These are phyloP conservation scores for Nannoperca australis DNA, from an alignment of 2,797 vertebrate genomes.

Conservation along the genomic window DNA sequence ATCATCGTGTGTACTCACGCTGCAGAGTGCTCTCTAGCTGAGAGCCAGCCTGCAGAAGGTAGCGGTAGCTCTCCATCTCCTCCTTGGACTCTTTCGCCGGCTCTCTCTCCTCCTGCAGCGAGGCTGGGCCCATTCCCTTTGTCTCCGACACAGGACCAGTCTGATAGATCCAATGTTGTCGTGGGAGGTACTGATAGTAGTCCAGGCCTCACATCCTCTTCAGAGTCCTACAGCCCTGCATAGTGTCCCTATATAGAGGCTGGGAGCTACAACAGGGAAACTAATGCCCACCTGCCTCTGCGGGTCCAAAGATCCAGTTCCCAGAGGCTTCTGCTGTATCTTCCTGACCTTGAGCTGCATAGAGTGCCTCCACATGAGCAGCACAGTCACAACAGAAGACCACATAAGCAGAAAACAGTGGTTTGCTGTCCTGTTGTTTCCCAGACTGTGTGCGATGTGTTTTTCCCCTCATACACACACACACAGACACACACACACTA, in stretches of 20 bases:
- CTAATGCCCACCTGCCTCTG: conserved; percentile 37
- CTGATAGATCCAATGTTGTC: conserved; percentile 15
- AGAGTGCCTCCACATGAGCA: conserved; percentile 54
- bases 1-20: conserved; percentile 84
- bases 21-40: conserved; percentile 86
- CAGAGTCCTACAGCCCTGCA: conserved; percentile 43
- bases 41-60: conserved; percentile 89
- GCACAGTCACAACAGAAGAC: conserved; percentile 35
- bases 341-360: conserved; percentile 77
- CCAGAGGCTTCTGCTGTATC: conserved; percentile 46
- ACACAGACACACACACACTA: conserved; percentile 29
- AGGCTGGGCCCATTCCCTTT: conserved; percentile 83
- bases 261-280: conserved; percentile 25
- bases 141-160: conserved; percentile 38
- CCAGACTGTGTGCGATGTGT: conserved; percentile 41
- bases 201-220: conserved; percentile 77
- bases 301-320: conserved; percentile 43
- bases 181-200: conserved; percentile 32
- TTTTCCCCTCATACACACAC: conserved; percentile 22
- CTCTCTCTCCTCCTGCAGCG: conserved; percentile 79
- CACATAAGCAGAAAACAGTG: conserved; percentile 47
- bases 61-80: conserved; percentile 90
- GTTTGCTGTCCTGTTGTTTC: conserved; percentile 39
- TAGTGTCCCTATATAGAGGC: conserved; percentile 10
- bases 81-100: conserved; percentile 74